These are phyloP conservation scores for Mastigias papua DNA, from an alignment of 30 jellyfish, hydroid and myxozoan genomes.

Conservation along the genomic window DNA sequence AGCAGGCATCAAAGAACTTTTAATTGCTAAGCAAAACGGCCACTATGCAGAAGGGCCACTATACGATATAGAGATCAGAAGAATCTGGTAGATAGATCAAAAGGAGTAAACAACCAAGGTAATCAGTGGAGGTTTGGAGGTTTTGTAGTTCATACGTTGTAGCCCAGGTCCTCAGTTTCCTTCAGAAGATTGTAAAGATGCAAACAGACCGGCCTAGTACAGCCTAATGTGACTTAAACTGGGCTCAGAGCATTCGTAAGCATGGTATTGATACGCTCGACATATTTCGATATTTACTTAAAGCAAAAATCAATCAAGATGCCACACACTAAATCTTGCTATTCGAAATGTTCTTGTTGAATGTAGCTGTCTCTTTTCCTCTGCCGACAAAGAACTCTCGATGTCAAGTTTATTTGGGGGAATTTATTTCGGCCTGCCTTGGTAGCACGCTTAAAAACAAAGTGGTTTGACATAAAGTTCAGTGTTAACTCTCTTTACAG, in stretches of 20 bases:
- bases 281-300: neutral
- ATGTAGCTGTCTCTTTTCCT: neutral
- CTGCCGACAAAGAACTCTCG: neutral
- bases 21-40: too few relatives aligned
- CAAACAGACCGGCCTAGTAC: too few relatives aligned
- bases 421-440: neutral
- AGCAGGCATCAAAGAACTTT: too few relatives aligned
- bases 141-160: too few relatives aligned
- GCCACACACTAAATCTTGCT: neutral
- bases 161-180: too few relatives aligned
- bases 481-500: neutral
- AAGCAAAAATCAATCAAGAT: neutral
- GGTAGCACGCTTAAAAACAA: neutral
- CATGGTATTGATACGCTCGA: neutral
- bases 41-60: too few relatives aligned
- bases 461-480: too few relatives aligned
- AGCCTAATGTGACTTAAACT: neutral
- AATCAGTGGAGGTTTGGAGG: too few relatives aligned
- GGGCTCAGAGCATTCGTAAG: neutral
- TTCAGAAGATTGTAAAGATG: too few relatives aligned
- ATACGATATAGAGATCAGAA: too few relatives aligned
- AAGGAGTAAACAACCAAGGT: too few relatives aligned
- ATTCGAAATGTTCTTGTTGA: neutral
- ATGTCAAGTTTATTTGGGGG: neutral
- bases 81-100: too few relatives aligned